phyloP scores from a whole-genome alignment of 2,797 vertebrate species.

The Arnoldichthys spilopterus region DNA sequence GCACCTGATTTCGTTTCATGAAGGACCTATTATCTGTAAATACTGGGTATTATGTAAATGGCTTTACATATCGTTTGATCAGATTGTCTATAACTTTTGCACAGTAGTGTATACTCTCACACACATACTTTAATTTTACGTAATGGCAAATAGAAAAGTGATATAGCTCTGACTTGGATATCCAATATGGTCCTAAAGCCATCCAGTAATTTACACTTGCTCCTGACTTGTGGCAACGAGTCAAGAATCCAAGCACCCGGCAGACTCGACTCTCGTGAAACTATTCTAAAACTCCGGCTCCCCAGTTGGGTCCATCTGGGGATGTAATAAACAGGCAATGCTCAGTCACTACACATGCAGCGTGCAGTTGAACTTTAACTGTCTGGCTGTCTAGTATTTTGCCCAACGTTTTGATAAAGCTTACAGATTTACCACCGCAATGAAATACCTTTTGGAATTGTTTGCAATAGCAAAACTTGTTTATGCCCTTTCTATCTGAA shows the following conservation, averaged over 20 bases:
- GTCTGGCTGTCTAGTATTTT: background rate
- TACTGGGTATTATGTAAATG: too few species aligned
- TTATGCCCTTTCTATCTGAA: background rate
- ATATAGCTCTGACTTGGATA: conserved; percentile 28
- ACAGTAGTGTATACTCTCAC: too few species aligned
- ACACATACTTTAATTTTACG: background rate
- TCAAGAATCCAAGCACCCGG: conserved; percentile 67
- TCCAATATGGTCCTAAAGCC: conserved; percentile 43
- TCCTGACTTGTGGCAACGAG: conserved; percentile 71
- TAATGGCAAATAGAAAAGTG: conserved; percentile 2
- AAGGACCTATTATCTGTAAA: too few species aligned
- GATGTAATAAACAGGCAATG: conserved; percentile 28
- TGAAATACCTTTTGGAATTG: background rate
- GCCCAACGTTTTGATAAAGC: too few species aligned
- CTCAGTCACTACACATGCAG: background rate
- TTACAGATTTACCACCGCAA: background rate
- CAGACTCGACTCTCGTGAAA: conserved; percentile 66
- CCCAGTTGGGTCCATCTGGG: conserved; percentile 33
- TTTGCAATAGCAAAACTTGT: background rate
- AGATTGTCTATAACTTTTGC: too few species aligned
- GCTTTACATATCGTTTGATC: too few species aligned
- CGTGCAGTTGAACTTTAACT: background rate
- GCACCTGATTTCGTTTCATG: too few species aligned
- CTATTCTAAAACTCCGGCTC: conserved; percentile 77
- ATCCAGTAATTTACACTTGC: conserved; percentile 65